Evolutionary conservation across 92 coral and sea anemone species (phyloP).

Genomic region (Muricea muricata): DNA sequence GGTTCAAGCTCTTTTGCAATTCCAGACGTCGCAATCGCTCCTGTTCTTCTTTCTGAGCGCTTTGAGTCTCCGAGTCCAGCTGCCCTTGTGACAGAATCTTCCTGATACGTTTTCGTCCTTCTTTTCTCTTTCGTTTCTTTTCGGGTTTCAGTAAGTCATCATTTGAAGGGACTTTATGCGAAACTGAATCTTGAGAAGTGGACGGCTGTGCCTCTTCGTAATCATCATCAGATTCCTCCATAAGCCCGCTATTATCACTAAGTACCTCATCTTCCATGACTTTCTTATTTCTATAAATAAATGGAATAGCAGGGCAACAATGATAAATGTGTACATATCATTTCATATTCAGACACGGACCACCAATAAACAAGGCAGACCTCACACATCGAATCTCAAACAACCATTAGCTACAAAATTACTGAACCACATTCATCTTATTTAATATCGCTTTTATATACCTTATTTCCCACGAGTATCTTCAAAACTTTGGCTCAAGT

Average conservation of each 20-base stretch:
- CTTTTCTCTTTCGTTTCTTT: constrained; percentile 67
- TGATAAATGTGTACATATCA: too few relatives aligned
- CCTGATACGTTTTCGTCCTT: constrained; percentile 85
- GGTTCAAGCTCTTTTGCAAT: constrained; percentile 82
- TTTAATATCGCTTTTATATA: too few relatives aligned
- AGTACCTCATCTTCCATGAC: background rate
- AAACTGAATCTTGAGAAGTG: background rate
- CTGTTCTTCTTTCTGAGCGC: constrained; percentile 89
- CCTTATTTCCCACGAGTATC: too few relatives aligned
- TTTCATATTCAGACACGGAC: too few relatives aligned
- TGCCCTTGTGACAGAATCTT: constrained; percentile 76
- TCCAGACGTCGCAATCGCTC: constrained; percentile 89
- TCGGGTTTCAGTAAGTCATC: constrained; percentile 36
- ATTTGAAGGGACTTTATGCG: background rate
- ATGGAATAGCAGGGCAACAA: too few relatives aligned
- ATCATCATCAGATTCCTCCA: constrained; percentile 17
- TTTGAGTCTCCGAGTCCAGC: constrained; percentile 78
- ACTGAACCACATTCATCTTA: too few relatives aligned
- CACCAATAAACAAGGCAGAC: too few relatives aligned
- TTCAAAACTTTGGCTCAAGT: too few relatives aligned
- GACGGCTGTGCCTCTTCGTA: background rate
- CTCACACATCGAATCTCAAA: too few relatives aligned
- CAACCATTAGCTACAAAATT: too few relatives aligned
- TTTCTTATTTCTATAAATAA: too few relatives aligned
- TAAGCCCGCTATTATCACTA: background rate